Base-by-base conservation (phyloP, 1,140 invertebrate species). In the Aphelinus certus region DNA sequence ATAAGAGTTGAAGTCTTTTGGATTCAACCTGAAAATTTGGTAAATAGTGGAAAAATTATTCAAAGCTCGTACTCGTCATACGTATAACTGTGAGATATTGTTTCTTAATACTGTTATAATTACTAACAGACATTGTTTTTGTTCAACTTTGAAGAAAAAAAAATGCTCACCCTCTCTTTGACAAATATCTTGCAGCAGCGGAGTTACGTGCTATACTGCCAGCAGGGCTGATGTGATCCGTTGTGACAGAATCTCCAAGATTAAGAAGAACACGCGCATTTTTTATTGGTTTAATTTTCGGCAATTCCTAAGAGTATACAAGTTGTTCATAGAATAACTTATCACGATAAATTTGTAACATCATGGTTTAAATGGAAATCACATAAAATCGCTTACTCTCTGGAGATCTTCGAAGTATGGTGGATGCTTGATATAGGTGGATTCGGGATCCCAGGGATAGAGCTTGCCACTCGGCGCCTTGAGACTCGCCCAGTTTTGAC, bases 211-310 rank as follows among this genome's bases (percentile, higher is more conserved):
- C 95, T 82, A 99, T 99, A 53, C 96, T 97, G 7, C 98, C 98
- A 69, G 98, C 98, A 1, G 98, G 98, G 49, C 96, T 98, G 71
- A 99, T 99, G 85, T 99, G 98, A 89, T 99, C 98, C 0, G 98
- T 99, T 3, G 97, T 98, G 1, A 99, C 96, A 0, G 96, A 98
- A 87, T 99, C 97, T 1, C 96, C 96, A 64, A 99, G 89, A 81
- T 95, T 92, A 2, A 99, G 88, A 47, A 99, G 88, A 63, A 95
- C 96, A 65, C 92, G 90, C 0, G 96, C 96, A 79, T 89, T 88
- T 45, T 83, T 81, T 51, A 95, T 91, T n/a, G 89, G 83, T 71
- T 89, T 85, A 26, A 89, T 83, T 56, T 81, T 79, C 1, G 92
- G 90, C 45, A 94, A 81, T 7, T 91, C 87, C 88, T 92, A 80